phyloP scores from a whole-genome alignment of 2,797 vertebrate species.

The Cossypha dichroa region DNA sequence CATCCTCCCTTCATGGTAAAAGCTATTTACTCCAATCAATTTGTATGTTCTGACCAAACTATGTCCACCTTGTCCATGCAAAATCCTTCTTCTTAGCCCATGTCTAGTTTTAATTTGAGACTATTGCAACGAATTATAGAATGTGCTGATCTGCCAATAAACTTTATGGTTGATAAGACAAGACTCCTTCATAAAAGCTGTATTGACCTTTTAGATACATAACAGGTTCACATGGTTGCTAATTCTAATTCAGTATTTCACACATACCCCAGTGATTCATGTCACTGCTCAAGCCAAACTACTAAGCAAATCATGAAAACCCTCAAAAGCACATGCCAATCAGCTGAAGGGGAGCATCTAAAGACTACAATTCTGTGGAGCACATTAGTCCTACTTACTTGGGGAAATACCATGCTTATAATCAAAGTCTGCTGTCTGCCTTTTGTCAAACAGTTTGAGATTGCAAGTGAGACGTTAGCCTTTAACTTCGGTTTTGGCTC shows the following conservation, averaged over 20 bases:
- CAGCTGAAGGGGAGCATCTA: neutral
- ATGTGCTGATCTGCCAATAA: neutral
- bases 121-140: neutral
- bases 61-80: fast-evolving
- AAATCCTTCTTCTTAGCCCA: neutral
- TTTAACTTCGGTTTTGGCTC: neutral
- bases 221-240: neutral
- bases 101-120: neutral
- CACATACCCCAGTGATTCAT: neutral
- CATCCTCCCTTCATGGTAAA: neutral
- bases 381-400: neutral
- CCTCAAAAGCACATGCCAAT: neutral
- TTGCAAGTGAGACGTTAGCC: neutral
- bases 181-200: neutral
- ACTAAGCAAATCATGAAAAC: neutral
- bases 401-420: neutral
- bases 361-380: neutral
- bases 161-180: neutral
- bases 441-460: neutral
- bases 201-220: neutral
- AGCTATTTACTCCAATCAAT: neutral
- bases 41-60: neutral
- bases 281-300: neutral
- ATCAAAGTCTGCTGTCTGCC: neutral
- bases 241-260: neutral